Conservation (phyloP, 1,140 invertebrate species). For the Anagrus nilaparvatae region DNA sequence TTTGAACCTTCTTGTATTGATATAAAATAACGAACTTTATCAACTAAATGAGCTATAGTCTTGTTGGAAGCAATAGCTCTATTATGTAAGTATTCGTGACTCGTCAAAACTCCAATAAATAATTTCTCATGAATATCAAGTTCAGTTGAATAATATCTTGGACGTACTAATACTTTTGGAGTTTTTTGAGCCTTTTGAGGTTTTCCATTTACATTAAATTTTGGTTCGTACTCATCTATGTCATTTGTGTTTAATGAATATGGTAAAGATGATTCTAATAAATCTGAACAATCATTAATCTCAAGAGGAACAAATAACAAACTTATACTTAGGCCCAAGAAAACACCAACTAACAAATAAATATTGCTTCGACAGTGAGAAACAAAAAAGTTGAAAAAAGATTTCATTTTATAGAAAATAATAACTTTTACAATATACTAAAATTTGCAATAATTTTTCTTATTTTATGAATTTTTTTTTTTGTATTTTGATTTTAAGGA, state of each 20-base stretch:
- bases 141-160: constrained; percentile 86
- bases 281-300: constrained; percentile 22
- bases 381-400: constrained; percentile 28
- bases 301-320: constrained; percentile 29
- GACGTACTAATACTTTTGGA: constrained; percentile 54
- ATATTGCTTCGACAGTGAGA: constrained; percentile 33
- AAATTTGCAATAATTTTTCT: too few species aligned
- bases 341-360: constrained; percentile 35
- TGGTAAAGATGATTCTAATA: constrained; percentile 12
- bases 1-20: constrained; percentile 56
- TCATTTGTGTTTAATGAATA: constrained; percentile 21
- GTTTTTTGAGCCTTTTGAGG: constrained; percentile 41
- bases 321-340: constrained; percentile 36
- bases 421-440: too few species aligned
- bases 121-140: constrained; percentile 81
- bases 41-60: constrained; percentile 66
- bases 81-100: constrained; percentile 56
- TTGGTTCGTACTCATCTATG: constrained; percentile 46
- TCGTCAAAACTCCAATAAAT: constrained; percentile 75
- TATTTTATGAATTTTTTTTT: too few species aligned
- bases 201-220: constrained; percentile 45
- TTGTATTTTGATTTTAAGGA: too few species aligned
- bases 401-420: constrained; percentile 32
- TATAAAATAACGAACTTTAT: constrained; percentile 68
- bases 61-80: constrained; percentile 68